phyloP scores from a whole-genome alignment of 1,140 invertebrate genomes.

The Leptinotarsa lineolata region DNA sequence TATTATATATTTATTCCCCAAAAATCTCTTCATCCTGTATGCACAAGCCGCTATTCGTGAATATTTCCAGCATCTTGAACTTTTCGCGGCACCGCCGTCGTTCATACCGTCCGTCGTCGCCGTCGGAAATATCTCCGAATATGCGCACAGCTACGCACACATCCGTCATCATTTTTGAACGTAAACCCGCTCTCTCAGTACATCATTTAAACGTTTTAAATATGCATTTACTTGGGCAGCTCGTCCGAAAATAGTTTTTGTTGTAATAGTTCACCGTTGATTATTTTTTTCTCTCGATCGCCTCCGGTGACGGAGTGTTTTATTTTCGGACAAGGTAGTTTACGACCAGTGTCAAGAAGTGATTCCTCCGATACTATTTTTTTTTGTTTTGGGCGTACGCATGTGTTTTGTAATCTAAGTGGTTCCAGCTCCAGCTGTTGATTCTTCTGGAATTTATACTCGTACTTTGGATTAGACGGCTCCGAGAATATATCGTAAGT shows the following conservation, averaged over 20 bases:
- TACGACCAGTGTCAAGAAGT: not conserved
- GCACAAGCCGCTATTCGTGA: too few species aligned
- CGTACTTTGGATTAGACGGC: not conserved
- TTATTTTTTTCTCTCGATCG: not conserved
- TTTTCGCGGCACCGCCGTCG: not conserved
- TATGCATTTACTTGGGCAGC: slow-evolving; percentile 11
- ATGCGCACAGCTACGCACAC: slow-evolving; percentile 2
- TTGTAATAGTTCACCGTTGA: not conserved
- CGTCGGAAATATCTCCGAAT: not conserved
- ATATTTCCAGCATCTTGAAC: too few species aligned
- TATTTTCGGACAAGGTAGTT: slow-evolving; percentile 4
- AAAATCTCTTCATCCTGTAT: too few species aligned
- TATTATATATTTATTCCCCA: too few species aligned
- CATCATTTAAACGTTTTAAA: slow-evolving; percentile 14
- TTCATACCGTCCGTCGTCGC: not conserved
- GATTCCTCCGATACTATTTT: not conserved
- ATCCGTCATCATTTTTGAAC: slow-evolving; percentile 18
- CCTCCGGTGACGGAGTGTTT: not conserved
- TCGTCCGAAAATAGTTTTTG: slow-evolving; percentile 9
- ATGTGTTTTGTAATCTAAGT: slow-evolving; percentile 3
- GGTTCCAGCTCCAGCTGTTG: not conserved
- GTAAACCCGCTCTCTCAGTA: slow-evolving; percentile 15
- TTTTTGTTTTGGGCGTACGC: not conserved
- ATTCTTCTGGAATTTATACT: not conserved
- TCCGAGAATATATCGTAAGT: not conserved